These are phyloP conservation scores for Drosophila mimetica DNA, from an alignment of 2,888 invertebrate species.

Conservation along the genomic window DNA sequence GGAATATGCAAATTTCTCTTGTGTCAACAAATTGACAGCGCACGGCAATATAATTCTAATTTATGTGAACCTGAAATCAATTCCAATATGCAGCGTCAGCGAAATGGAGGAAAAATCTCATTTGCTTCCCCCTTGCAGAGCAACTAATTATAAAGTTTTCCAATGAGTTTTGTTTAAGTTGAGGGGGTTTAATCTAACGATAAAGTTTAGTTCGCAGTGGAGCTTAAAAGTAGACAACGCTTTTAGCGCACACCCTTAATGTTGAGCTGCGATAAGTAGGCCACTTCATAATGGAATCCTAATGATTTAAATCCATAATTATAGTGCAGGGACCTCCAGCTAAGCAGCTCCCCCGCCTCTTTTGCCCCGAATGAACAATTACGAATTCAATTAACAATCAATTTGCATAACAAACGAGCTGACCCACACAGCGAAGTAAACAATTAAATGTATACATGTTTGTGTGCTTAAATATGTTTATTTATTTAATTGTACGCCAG, in stretches of 20 bases:
- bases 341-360: too few species aligned
- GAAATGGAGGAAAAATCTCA: background rate
- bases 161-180: slow-evolving; percentile 37
- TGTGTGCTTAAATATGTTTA: slow-evolving; percentile 20
- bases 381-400: slow-evolving; percentile 51
- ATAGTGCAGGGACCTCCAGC: background rate
- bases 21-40: slow-evolving; percentile 69
- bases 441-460: slow-evolving; percentile 23
- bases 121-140: slow-evolving; percentile 4
- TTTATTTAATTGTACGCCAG: slow-evolving; percentile 24
- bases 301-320: background rate
- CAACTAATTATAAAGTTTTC: slow-evolving; percentile 53
- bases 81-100: slow-evolving; percentile 25
- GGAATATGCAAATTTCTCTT: slow-evolving; percentile 67
- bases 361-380: slow-evolving; percentile 22
- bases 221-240: slow-evolving; percentile 33
- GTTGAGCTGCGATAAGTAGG: background rate
- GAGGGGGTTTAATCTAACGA: background rate
- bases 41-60: slow-evolving; percentile 47
- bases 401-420: slow-evolving; percentile 49
- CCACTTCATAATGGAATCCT: background rate
- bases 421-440: slow-evolving; percentile 11
- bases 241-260: background rate
- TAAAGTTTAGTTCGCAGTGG: background rate
- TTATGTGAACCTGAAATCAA: slow-evolving; percentile 45